Conservation (phyloP, 2,888 invertebrate genomes). For the Brachyptera risi region DNA sequence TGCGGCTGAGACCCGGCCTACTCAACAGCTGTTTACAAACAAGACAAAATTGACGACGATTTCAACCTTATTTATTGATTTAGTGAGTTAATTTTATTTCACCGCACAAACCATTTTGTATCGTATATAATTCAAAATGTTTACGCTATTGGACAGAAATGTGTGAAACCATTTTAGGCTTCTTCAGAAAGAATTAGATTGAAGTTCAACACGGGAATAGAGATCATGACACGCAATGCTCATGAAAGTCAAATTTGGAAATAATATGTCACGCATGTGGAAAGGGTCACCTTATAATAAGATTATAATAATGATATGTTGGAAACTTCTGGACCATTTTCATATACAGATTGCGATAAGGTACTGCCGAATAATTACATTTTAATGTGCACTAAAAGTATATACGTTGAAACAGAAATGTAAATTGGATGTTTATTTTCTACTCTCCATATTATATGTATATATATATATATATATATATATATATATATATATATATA, state of each 20-base stretch:
- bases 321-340: neutral
- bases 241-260: neutral
- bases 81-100: no score
- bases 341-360: neutral
- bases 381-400: neutral
- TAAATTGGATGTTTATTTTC: no score
- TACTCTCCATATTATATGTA: no score
- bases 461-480: no score
- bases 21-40: constrained; percentile 15
- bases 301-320: neutral
- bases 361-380: neutral
- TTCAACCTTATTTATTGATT: constrained; percentile 18
- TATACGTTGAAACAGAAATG: no score
- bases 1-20: constrained; percentile 9
- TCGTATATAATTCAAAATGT: no score
- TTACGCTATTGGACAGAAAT: no score
- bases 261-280: neutral
- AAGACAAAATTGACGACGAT: constrained; percentile 6
- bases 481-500: no score
- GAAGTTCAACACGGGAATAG: neutral
- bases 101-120: no score
- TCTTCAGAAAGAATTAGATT: no score
- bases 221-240: neutral
- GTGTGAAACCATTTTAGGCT: no score
- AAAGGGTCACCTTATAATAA: neutral